Conservation (phyloP, 2,797 vertebrate species). For the Urophycis tenuis region DNA sequence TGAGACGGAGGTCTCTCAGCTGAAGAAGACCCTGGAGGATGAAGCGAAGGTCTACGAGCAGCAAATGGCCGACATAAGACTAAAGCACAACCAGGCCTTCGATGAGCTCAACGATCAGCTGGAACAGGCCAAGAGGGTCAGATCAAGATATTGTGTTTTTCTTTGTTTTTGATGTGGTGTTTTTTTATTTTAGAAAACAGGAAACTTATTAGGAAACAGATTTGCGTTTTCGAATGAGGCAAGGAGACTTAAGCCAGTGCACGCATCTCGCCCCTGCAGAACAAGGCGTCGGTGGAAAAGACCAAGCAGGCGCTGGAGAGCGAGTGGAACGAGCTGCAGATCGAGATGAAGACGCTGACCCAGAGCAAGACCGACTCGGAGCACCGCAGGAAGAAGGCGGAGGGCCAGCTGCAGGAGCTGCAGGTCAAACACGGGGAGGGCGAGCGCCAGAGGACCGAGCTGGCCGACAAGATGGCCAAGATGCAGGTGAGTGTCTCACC, state of each 20-base stretch:
- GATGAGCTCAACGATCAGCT: slow-evolving; percentile 95
- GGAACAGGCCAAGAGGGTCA: slow-evolving; percentile 92
- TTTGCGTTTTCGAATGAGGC: too few species aligned
- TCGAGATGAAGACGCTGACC: slow-evolving; percentile 85
- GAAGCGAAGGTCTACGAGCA: slow-evolving; percentile 87
- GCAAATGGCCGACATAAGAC: slow-evolving; percentile 86
- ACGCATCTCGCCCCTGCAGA: slow-evolving; percentile 57
- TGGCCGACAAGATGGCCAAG: slow-evolving; percentile 79
- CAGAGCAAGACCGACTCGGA: slow-evolving; percentile 89
- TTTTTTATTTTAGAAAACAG: background rate
- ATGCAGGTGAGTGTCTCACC: slow-evolving; percentile 75
- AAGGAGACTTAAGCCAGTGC: background rate
- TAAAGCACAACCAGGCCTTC: slow-evolving; percentile 91
- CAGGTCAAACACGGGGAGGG: slow-evolving; percentile 84
- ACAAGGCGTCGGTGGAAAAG: slow-evolving; percentile 93
- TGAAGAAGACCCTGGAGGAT: slow-evolving; percentile 90
- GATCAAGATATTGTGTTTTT: background rate
- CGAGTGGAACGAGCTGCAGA: slow-evolving; percentile 85
- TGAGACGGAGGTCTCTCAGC: slow-evolving; percentile 87
- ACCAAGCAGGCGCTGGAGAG: slow-evolving; percentile 90
- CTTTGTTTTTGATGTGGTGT: background rate
- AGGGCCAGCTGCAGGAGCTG: slow-evolving; percentile 84
- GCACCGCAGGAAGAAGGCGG: slow-evolving; percentile 89
- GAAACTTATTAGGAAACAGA: too few species aligned
- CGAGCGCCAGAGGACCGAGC: slow-evolving; percentile 78